Evolutionary conservation across 2,797 vertebrate species (phyloP), one percentile per base, ranked within the genome.

Genomic region (Sarcophilus harrisii): DNA sequence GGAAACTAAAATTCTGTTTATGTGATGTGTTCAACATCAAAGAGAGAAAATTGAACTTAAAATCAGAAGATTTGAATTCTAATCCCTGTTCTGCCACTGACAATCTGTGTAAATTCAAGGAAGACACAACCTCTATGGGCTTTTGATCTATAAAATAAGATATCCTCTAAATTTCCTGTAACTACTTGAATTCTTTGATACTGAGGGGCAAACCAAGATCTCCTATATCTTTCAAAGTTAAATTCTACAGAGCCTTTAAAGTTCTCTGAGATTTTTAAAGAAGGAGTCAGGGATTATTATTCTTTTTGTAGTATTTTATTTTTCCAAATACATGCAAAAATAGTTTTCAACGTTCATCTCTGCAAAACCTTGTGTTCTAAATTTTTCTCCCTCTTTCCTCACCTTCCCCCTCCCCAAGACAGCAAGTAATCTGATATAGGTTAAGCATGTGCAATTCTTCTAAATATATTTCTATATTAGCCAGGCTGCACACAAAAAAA

Each of bases 251-350:
- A 12, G 30, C 92, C n/a, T 90, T 73, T 89, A 5, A 4, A 57
- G n/a, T 62, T 92, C n/a, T 93, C 30, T 96, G n/a, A 57, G 32
- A 57, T 30, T 81, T 30, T 60, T 90, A 92, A 49, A 92, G 91
- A 49, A 92, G 91, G n/a, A 81, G 21, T 12, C 38, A 81, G 16
- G 73, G 21, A 5, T 29, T 59, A 28, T 59, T 59, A 59, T 59
- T 58, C 27, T 58, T 55, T 55, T 55, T 55, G 54, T 11, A 55
- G 54, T 55, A 55, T 55, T 55, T 11, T 55, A 55, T 55, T 55
- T 55, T 55, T 55, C 10, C 54, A 55, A 55, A 55, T 55, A 55
- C 54, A 55, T 55, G 54, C 54, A 11, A 55, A 55, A 1, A 55
- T 55, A 11, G 9, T 55, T 55, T 55, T 9, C 54, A 55, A 55